Evolutionary conservation across 2,888 invertebrate species (phyloP).

Genomic region (Dryobota labecula): DNA sequence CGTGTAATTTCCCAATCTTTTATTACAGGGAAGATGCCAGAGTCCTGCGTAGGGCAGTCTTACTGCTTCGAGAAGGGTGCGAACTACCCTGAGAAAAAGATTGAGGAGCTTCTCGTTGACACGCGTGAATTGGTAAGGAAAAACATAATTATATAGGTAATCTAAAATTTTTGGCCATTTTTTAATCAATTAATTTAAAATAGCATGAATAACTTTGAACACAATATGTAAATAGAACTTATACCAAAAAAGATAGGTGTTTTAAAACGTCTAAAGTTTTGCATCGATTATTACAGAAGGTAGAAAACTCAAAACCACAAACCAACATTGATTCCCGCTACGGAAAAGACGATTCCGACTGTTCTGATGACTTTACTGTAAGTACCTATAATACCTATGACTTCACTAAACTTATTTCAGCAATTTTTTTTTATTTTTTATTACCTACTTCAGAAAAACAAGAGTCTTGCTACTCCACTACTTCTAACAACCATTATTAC

Average conservation of each 20-base stretch:
- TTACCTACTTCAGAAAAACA: no score
- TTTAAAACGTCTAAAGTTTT: not conserved
- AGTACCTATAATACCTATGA: conserved; percentile 21
- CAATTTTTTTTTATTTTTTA: not conserved
- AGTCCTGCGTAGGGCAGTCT: not conserved
- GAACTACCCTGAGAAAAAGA: not conserved
- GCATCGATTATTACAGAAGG: conserved; percentile 14
- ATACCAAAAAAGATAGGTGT: not conserved
- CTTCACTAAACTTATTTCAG: not conserved
- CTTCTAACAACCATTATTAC: no score
- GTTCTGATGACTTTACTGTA: conserved; percentile 26
- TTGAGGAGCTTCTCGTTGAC: not conserved
- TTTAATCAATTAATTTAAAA: not conserved
- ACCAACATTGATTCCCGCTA: conserved; percentile 7
- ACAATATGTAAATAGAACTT: no score
- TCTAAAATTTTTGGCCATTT: not conserved
- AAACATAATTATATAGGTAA: not conserved
- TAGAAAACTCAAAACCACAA: not conserved
- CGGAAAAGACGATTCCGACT: conserved; percentile 30
- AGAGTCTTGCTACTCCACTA: no score
- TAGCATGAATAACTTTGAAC: no score
- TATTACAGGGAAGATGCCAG: conserved; percentile 16
- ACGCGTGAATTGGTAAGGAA: conserved; percentile 29
- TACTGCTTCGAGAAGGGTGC: conserved; percentile 24
- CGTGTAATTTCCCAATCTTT: no score